Conservation (phyloP, 1,140 invertebrate genomes). For the Nasonia giraulti region DNA sequence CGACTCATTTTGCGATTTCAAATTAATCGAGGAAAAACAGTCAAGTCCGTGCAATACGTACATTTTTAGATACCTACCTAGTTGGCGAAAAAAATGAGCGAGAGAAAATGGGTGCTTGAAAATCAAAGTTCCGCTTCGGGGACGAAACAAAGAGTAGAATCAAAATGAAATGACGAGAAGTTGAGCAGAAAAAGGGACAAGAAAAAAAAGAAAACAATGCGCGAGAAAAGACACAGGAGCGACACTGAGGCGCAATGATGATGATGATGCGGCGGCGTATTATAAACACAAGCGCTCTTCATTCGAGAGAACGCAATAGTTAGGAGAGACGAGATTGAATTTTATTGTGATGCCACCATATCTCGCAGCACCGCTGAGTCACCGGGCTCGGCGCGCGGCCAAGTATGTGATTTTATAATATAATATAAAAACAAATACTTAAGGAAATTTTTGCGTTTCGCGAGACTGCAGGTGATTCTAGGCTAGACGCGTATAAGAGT, state of each 20-base stretch:
- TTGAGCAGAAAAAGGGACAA: not conserved
- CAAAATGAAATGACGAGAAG: slow-evolving; percentile 23
- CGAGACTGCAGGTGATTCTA: slow-evolving; percentile 46
- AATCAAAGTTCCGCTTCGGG: slow-evolving; percentile 23
- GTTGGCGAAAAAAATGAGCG: slow-evolving; percentile 19
- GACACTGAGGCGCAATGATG: slow-evolving; percentile 42
- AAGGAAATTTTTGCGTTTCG: slow-evolving; percentile 38
- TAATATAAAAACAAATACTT: slow-evolving; percentile 53
- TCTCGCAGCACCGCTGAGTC: slow-evolving; percentile 74
- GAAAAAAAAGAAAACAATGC: slow-evolving; percentile 8
- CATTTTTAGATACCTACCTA: slow-evolving; percentile 26
- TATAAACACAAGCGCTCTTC: slow-evolving; percentile 27
- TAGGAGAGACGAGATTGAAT: slow-evolving; percentile 71
- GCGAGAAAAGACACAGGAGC: slow-evolving; percentile 32
- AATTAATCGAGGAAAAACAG: not conserved
- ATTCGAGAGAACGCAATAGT: slow-evolving; percentile 60
- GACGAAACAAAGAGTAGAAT: slow-evolving; percentile 30
- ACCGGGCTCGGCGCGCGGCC: slow-evolving; percentile 71
- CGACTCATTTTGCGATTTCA: not conserved
- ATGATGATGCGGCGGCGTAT: slow-evolving; percentile 17
- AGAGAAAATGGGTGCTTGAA: not conserved
- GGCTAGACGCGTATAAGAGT: not conserved
- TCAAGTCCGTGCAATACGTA: slow-evolving; percentile 29
- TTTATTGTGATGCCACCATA: slow-evolving; percentile 76
- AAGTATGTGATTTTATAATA: slow-evolving; percentile 75